Evolutionary conservation across 2,113 vertebrate species (phyloP).

Genomic region (Dicentrarchus labrax): DNA sequence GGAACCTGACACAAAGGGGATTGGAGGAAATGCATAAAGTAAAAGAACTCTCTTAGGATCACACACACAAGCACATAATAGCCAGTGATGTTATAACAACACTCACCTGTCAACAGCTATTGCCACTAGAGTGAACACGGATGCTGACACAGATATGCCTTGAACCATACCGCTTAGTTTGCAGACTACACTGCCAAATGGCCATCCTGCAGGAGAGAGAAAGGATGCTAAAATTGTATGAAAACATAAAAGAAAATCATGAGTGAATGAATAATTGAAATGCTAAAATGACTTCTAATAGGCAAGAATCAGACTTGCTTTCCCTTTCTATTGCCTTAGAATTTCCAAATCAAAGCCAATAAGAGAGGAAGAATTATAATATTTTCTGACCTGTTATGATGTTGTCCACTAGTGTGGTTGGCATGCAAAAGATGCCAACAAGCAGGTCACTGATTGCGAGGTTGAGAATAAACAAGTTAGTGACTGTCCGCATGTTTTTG

Average conservation of each 20-base stretch:
- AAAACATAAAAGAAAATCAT: constrained; percentile 11
- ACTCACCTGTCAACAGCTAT: constrained; percentile 92
- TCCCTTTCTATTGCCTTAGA: background rate
- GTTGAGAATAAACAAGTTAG: constrained; percentile 95
- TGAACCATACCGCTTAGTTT: constrained; percentile 93
- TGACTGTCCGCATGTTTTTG: constrained; percentile 92
- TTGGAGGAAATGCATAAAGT: background rate
- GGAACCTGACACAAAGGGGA: constrained; percentile 84
- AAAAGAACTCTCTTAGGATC: background rate
- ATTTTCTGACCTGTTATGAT: constrained; percentile 90
- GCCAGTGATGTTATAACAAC: background rate
- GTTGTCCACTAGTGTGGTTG: constrained; percentile 93
- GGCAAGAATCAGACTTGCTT: no score
- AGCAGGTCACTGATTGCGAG: constrained; percentile 94
- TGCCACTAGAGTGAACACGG: constrained; percentile 93
- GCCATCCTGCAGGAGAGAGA: constrained; percentile 87
- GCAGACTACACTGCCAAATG: constrained; percentile 90
- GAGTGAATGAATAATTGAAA: background rate
- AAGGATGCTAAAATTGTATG: background rate
- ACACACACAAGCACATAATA: background rate
- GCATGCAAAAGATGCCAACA: constrained; percentile 98
- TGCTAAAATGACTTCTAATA: background rate
- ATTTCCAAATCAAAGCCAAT: background rate
- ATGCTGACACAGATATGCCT: constrained; percentile 92
- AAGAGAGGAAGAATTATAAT: background rate